Evolutionary conservation across 2,113 vertebrate genomes (phyloP).

Genomic region (Chaenogobius annularis): DNA sequence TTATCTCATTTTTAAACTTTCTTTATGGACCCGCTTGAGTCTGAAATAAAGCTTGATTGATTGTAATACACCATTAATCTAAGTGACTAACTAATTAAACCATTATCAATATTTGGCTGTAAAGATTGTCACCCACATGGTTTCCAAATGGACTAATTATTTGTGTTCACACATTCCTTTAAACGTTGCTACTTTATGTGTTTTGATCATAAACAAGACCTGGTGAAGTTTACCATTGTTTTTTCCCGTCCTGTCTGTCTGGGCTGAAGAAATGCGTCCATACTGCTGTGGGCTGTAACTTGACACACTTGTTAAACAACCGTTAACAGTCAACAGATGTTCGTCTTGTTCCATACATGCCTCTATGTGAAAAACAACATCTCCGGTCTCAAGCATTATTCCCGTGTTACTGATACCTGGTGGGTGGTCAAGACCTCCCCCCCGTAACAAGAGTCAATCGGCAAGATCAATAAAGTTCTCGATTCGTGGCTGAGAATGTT

Average conservation of each 20-base stretch:
- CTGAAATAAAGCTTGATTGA: no score
- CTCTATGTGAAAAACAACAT: conserved; percentile 1
- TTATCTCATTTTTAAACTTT: no score
- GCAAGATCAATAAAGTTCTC: no score
- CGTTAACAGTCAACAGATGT: conserved; percentile 7
- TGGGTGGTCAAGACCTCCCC: conserved; percentile 12
- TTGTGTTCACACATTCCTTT: background rate
- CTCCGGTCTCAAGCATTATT: background rate
- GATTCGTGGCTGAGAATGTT: no score
- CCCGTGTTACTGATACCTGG: background rate
- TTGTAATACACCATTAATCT: no score
- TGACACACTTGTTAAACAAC: conserved; percentile 5
- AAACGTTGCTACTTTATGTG: background rate
- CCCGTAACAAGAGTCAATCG: conserved; percentile 30
- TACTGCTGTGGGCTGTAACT: background rate
- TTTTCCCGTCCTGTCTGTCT: background rate
- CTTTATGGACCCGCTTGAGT: no score
- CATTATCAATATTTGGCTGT: background rate
- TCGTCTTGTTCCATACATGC: background rate
- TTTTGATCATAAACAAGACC: background rate
- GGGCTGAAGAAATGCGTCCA: background rate
- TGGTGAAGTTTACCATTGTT: background rate
- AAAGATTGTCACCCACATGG: background rate
- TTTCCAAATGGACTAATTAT: no score
- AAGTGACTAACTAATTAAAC: no score